These are phyloP conservation scores for Xiphias gladius DNA, from an alignment of 2,113 vertebrate genomes.

Conservation along the genomic window DNA sequence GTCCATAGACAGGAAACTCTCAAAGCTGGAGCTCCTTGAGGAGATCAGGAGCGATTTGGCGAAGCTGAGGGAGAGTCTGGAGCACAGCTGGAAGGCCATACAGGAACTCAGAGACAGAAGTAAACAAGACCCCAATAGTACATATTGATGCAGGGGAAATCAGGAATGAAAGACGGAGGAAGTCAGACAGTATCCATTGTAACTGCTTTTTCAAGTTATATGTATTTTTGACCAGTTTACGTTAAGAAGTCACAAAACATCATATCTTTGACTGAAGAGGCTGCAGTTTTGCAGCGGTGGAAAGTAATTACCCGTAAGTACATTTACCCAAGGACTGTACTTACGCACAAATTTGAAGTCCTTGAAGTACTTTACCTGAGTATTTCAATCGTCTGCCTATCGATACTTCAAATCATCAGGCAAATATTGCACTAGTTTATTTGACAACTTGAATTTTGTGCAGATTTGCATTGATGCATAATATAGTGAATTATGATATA, in stretches of 20 bases:
- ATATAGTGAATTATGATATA: not conserved
- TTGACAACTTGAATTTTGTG: not conserved
- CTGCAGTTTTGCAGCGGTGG: no score
- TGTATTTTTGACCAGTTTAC: no score
- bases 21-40: constrained; percentile 79
- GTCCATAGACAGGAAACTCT: constrained; percentile 76
- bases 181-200: not conserved
- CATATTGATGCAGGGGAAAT: not conserved
- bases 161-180: not conserved
- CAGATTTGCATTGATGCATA: not conserved
- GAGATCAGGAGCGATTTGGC: constrained; percentile 74
- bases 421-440: no score
- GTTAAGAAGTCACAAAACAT: no score
- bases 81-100: constrained; percentile 56
- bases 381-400: not conserved
- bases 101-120: constrained; percentile 55
- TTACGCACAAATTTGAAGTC: not conserved
- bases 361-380: not conserved
- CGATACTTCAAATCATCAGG: not conserved
- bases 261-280: no score
- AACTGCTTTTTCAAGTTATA: not conserved
- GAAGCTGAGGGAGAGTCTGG: constrained; percentile 63
- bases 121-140: not conserved
- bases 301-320: no score
- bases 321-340: no score